Evolutionary conservation across 2,797 vertebrate species (phyloP), one percentile per base, ranked within the genome.

Genomic region (Mus minutoides): DNA sequence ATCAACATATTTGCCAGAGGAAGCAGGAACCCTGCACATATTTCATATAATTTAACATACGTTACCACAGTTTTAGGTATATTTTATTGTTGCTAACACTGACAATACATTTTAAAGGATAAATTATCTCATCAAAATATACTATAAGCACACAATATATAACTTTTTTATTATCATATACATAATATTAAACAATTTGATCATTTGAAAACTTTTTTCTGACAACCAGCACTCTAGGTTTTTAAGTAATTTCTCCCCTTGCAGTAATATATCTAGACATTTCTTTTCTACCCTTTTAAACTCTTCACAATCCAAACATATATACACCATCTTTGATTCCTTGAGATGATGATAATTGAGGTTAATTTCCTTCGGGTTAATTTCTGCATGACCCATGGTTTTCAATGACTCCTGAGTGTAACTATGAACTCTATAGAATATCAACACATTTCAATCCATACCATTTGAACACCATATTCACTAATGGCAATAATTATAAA

Each of bases 401-500:
- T 89, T 26, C 76, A 22, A 14, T 94, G 14, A 69, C 58, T 60
- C 46, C 8, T 71, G 52, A 2, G 1, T 94, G 4, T 60, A 85
- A 64, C 16, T 69, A 19, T 77, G 83, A 40, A 6, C 34, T 56
- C 37, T 46, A 75, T 7, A 79, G 26, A 52, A 60, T 85, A 88
- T 75, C 14, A 85, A 40, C 64, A 79, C 17, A 73, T 3, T 64
- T 13, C 87, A 67, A 22, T 96, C 92, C 76, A 56, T 79, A 77
- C 95, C 92, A 97, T 12, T 64, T 69, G 16, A 67, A 90, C 69
- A 93, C 37, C 60, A 46, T 94, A 91, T 87, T 64, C n/a, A 67
- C 71, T 85, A 96, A 91, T 82, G 76, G 14, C 34, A 91, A 16
- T 87, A 94, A 67, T 92, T 40, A 73, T 19, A 69, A 69, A 95